Conservation (phyloP, 2,888 invertebrate species). For the Disparrhopalites patrizii region DNA sequence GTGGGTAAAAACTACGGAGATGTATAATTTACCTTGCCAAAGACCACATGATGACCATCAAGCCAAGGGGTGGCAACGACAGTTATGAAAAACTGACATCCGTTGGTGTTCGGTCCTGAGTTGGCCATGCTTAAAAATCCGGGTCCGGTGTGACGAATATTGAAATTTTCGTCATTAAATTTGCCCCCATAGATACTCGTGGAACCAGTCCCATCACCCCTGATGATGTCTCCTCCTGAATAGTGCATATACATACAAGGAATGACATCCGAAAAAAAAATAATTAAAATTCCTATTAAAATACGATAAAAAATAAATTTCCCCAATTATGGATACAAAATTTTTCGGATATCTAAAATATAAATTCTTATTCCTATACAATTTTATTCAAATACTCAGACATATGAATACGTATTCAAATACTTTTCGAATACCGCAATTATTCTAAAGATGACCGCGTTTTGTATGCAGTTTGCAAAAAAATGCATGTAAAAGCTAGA, state of each 20-base stretch:
- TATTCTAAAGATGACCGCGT: too few relatives aligned
- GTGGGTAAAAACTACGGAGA: too few relatives aligned
- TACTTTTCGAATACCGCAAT: too few relatives aligned
- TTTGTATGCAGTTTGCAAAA: too few relatives aligned
- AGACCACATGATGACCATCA: conserved; percentile 80
- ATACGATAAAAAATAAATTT: background rate
- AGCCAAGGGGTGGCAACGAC: conserved; percentile 81
- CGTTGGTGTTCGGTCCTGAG: conserved; percentile 36
- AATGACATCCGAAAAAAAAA: background rate
- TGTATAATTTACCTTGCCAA: conserved; percentile 90
- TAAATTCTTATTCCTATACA: too few relatives aligned
- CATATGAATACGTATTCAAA: too few relatives aligned
- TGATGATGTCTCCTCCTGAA: conserved; percentile 76
- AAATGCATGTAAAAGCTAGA: too few relatives aligned
- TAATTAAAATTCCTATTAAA: background rate
- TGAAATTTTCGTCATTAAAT: conserved; percentile 78
- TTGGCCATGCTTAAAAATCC: conserved; percentile 54
- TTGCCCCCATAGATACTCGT: conserved; percentile 76
- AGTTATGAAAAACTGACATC: conserved; percentile 88
- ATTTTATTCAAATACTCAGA: too few relatives aligned
- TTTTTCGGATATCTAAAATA: too few relatives aligned
- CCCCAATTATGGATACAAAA: background rate
- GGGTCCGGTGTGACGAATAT: conserved; percentile 70
- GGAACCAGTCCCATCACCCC: conserved; percentile 76
- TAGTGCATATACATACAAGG: too few relatives aligned